Evolutionary conservation across 1,140 invertebrate species (phyloP).

Genomic region (Leptoteleia sp.): DNA sequence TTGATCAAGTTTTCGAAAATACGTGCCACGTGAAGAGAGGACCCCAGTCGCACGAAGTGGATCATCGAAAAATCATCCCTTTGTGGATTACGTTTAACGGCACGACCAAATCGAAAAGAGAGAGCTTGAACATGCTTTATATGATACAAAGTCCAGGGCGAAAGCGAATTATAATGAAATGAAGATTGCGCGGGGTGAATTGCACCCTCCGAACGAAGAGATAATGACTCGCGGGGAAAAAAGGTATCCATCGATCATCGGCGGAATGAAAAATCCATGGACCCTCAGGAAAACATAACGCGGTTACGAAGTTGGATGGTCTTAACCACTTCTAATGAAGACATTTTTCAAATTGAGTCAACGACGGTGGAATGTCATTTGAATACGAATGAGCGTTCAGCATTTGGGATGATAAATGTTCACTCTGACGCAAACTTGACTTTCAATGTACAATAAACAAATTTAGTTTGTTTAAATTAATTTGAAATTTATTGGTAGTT

Average conservation of each 20-base stretch:
- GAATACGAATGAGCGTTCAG: constrained; percentile 6
- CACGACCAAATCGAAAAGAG: too few relatives aligned
- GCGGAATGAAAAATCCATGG: constrained; percentile 10
- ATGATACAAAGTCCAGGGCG: too few relatives aligned
- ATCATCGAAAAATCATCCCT: too few relatives aligned
- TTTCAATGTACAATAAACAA: too few relatives aligned
- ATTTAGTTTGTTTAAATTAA: background rate
- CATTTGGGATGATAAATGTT: too few relatives aligned
- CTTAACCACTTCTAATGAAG: constrained; percentile 9
- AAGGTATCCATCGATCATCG: constrained; percentile 19
- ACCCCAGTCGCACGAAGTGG: too few relatives aligned
- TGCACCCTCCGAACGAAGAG: constrained; percentile 10
- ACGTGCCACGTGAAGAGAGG: background rate
- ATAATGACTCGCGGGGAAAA: constrained; percentile 17
- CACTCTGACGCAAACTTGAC: too few relatives aligned
- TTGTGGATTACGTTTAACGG: too few relatives aligned
- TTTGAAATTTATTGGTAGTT: too few relatives aligned
- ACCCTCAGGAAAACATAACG: too few relatives aligned
- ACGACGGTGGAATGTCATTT: constrained; percentile 1
- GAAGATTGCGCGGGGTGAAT: background rate
- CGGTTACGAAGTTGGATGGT: background rate
- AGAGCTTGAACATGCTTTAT: too few relatives aligned
- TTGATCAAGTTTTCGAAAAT: background rate
- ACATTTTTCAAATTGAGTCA: background rate
- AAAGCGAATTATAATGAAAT: constrained; percentile 9